These are phyloP conservation scores for Hirtodrosophila confusa DNA, from an alignment of 2,888 invertebrate species.

Conservation along the genomic window DNA sequence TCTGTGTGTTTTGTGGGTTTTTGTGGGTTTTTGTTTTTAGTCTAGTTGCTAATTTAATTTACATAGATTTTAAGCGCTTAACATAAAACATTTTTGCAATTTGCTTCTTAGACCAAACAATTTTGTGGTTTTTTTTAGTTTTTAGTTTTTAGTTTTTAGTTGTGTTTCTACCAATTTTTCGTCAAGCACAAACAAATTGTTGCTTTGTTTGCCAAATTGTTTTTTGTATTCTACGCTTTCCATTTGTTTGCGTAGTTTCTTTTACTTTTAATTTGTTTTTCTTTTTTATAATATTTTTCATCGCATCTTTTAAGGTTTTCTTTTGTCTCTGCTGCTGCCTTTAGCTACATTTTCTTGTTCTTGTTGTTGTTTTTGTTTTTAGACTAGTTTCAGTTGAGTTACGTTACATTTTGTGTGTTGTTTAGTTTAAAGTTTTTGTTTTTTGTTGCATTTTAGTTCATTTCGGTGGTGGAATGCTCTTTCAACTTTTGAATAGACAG, in stretches of 20 bases:
- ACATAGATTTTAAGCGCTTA: constrained; percentile 68
- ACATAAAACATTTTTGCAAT: constrained; percentile 59
- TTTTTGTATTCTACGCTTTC: constrained; percentile 30
- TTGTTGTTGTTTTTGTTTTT: constrained; percentile 48
- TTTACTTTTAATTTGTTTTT: neutral
- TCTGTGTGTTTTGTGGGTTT: constrained; percentile 9
- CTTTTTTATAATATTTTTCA: constrained; percentile 1
- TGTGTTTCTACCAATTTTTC: constrained; percentile 28
- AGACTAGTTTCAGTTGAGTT: constrained; percentile 81
- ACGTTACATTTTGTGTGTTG: constrained; percentile 63
- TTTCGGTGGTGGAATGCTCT: constrained; percentile 76
- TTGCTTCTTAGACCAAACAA: constrained; percentile 38
- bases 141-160: constrained; percentile 15
- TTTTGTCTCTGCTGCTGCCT: constrained; percentile 25
- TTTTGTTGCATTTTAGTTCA: constrained; percentile 25
- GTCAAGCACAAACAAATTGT: constrained; percentile 45
- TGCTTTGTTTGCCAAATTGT: constrained; percentile 22
- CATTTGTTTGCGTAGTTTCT: constrained; percentile 27
- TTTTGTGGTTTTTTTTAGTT: neutral
- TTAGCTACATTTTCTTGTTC: constrained; percentile 16
- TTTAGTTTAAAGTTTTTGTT: constrained; percentile 23
- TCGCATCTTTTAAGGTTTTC: constrained; percentile 11
- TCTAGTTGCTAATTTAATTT: constrained; percentile 64
- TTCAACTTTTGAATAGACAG: constrained; percentile 55
- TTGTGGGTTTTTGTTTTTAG: constrained; percentile 1